Percentiles rank a stretch among this genome's conserved stretches.
Conservation (phyloP, 2,113 vertebrate species). For the Cyprinodon tularosa region DNA sequence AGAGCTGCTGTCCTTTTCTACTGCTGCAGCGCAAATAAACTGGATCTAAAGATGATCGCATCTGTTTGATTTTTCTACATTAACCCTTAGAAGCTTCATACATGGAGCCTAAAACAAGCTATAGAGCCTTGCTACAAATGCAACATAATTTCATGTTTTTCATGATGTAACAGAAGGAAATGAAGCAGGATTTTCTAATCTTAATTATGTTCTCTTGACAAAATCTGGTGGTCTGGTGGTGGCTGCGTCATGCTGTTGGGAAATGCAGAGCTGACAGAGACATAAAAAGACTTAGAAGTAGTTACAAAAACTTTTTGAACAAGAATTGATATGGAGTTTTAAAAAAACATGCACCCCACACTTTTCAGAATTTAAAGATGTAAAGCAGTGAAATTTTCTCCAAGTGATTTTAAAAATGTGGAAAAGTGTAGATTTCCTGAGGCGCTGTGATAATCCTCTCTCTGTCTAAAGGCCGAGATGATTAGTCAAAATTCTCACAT, state of each 20-base stretch:
- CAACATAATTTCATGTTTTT: no score
- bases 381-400: background rate
- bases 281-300: background rate
- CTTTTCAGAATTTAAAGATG: background rate
- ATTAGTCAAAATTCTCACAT: constrained; percentile 51
- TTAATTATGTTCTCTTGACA: background rate
- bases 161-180: background rate
- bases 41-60: constrained; percentile 38
- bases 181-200: background rate
- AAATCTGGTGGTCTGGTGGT: background rate
- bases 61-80: background rate
- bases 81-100: background rate
- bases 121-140: no score
- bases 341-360: background rate
- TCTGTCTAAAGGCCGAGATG: constrained; percentile 32
- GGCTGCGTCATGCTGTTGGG: background rate
- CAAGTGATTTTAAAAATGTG: background rate
- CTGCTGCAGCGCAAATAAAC: constrained; percentile 77
- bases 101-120: background rate
- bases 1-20: constrained; percentile 49
- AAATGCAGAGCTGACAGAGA: background rate
- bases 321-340: background rate
- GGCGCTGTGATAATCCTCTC: background rate
- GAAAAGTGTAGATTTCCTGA: background rate
- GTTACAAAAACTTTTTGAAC: background rate